Evolutionary conservation across 2,888 invertebrate species (phyloP).

Genomic region (Apocheima hispidaria): DNA sequence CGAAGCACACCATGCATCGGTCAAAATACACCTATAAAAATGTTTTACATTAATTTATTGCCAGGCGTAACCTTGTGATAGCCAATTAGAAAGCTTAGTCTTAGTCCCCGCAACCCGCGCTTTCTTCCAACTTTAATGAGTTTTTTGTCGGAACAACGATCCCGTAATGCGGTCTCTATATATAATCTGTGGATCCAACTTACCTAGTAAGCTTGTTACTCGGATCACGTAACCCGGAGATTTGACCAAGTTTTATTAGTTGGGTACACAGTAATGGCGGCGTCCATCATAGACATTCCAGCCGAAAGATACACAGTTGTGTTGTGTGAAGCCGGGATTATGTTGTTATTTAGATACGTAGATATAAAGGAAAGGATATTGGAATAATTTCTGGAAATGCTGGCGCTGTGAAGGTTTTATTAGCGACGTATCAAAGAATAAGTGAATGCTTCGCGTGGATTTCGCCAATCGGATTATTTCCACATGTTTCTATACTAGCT

Average conservation of each 20-base stretch:
- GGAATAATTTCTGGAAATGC: slow-evolving; percentile 3
- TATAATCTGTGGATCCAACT: not conserved
- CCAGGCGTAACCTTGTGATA: no score
- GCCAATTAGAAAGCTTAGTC: no score
- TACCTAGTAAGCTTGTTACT: slow-evolving; percentile 39
- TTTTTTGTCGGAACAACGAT: no score
- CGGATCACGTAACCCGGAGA: slow-evolving; percentile 53
- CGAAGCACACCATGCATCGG: no score
- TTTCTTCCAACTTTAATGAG: no score
- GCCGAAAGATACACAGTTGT: slow-evolving; percentile 6
- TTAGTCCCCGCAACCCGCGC: no score
- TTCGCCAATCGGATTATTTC: no score
- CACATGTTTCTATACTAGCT: no score
- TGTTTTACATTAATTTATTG: no score
- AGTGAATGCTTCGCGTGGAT: no score
- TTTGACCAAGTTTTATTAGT: slow-evolving; percentile 53
- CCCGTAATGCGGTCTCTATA: no score
- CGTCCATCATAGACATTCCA: slow-evolving; percentile 24
- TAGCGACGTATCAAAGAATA: slow-evolving; percentile 3
- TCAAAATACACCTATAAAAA: no score
- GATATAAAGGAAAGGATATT: not conserved
- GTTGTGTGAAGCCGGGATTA: not conserved
- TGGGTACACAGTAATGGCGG: slow-evolving; percentile 32
- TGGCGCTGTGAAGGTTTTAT: slow-evolving; percentile 10
- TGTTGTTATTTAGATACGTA: not conserved